Evolutionary conservation across 2,113 vertebrate genomes (phyloP).

Genomic region (Copsychus sechellarum): DNA sequence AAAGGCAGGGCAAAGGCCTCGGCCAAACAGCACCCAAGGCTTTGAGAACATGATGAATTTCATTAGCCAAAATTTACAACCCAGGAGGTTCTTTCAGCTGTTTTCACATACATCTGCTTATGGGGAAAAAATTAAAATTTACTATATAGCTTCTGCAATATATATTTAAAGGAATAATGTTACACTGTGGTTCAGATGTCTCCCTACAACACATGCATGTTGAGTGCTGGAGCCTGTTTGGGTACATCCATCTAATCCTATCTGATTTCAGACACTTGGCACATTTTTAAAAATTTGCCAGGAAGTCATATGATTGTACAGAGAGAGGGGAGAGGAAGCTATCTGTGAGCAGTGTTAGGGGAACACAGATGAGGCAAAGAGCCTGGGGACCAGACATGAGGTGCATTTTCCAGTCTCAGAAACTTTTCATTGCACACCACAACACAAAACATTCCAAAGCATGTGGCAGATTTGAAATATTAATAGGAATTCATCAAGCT

Average conservation of each 20-base stretch:
- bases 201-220: neutral
- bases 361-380: neutral
- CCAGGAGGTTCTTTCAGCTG: neutral
- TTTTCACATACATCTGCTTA: neutral
- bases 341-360: neutral
- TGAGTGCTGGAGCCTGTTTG: neutral
- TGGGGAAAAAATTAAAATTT: neutral
- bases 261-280: slow-evolving; percentile 5
- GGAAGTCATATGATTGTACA: neutral
- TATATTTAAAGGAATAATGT: neutral
- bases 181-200: neutral
- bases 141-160: neutral
- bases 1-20: neutral
- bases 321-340: neutral
- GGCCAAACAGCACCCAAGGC: neutral
- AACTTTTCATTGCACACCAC: neutral
- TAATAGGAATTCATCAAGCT: neutral
- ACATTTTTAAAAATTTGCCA: neutral
- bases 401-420: slow-evolving; percentile 10
- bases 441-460: neutral
- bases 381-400: neutral
- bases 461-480: neutral
- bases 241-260: neutral
- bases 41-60: neutral
- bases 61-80: neutral